These are phyloP conservation scores for Adineta ricciae DNA, from an alignment of 2,888 invertebrate species.

Conservation along the genomic window DNA sequence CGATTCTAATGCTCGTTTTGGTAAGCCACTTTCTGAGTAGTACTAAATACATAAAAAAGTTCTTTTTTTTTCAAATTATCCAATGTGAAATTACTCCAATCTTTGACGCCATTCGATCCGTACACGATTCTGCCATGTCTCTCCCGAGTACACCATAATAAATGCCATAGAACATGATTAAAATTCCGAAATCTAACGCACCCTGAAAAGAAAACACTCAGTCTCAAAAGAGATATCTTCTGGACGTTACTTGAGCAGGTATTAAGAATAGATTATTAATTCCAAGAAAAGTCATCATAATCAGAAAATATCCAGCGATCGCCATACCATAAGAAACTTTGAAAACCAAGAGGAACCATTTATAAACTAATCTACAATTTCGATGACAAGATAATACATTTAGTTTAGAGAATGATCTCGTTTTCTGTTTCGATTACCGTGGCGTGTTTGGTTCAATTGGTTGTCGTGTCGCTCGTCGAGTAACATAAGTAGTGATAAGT, in stretches of 20 bases:
- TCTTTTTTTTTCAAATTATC: background rate
- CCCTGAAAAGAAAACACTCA: conserved; percentile 53
- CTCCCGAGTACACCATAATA: conserved; percentile 92
- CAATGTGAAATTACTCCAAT: conserved; percentile 66
- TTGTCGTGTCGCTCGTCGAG: conserved; percentile 71
- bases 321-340: conserved; percentile 79
- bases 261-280: conserved; percentile 56
- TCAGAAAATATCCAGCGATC: conserved; percentile 72
- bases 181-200: conserved; percentile 68
- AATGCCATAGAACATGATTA: conserved; percentile 86
- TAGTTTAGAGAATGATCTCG: no score
- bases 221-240: background rate
- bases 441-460: conserved; percentile 85
- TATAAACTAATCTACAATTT: conserved; percentile 75
- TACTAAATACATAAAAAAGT: conserved; percentile 58
- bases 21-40: conserved; percentile 83
- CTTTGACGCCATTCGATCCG: conserved; percentile 92
- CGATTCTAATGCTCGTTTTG: conserved; percentile 76
- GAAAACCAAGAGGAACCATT: conserved; percentile 95
- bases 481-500: conserved; percentile 69
- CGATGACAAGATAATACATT: no score
- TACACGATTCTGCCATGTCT: conserved; percentile 92
- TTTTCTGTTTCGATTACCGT: background rate
- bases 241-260: conserved; percentile 43
- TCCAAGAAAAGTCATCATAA: conserved; percentile 83